These are phyloP conservation scores for Drosophila aldrichi DNA, from an alignment of 2,888 invertebrate species.

Conservation along the genomic window DNA sequence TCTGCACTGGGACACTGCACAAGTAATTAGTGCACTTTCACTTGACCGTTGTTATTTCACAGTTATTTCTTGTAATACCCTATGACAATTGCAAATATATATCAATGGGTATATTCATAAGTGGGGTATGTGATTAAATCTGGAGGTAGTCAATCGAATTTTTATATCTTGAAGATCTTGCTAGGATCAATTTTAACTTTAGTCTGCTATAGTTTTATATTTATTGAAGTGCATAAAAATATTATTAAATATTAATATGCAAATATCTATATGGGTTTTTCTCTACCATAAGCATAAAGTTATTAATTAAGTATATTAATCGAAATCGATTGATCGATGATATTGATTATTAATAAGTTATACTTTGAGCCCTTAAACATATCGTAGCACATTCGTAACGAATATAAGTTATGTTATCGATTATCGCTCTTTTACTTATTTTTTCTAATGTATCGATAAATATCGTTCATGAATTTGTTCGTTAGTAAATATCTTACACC, in stretches of 20 bases:
- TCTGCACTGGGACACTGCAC: conserved; percentile 48
- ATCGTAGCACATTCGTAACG: no score
- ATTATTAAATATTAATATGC: no score
- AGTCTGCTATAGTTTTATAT: no score
- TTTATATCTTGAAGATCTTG: no score
- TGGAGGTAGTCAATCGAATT: background rate
- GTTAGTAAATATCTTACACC: no score
- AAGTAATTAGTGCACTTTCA: conserved; percentile 73
- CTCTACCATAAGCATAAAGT: no score
- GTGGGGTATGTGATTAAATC: background rate
- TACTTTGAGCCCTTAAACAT: background rate
- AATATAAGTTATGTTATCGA: background rate
- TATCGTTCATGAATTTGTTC: background rate
- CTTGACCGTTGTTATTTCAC: conserved; percentile 61
- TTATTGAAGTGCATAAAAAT: no score
- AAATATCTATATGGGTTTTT: no score
- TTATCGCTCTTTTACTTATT: background rate
- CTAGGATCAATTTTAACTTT: no score
- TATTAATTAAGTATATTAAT: no score
- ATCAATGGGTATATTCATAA: background rate
- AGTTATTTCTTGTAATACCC: conserved; percentile 19
- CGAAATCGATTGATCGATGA: no score
- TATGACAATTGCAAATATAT: conserved; percentile 1
- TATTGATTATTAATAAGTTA: no score
- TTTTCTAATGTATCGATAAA: conserved; percentile 1